Base-by-base conservation (phyloP, 1,140 invertebrate genomes). In the Drosophila guanche region DNA sequence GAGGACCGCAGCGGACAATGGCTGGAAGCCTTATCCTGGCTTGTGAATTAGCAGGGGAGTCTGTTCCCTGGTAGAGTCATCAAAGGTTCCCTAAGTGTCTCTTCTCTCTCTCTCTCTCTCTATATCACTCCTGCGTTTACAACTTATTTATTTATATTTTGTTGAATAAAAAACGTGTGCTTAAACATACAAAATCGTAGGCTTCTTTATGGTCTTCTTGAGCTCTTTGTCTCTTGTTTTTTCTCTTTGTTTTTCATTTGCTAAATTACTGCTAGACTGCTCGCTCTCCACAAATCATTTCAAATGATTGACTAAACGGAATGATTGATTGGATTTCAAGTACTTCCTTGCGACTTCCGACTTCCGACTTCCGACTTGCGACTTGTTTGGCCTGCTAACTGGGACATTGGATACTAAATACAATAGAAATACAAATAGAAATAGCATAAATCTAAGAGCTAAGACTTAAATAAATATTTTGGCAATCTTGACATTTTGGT, bases 121-220 rank as follows among this genome's bases (percentile, higher is more conserved):
- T 10, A n/a, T n/a, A n/a, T n/a, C n/a, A n/a, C 29, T 12, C 68
- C 42, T 74, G 60, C 56, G 81, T 81, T 85, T 86, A 85, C 81
- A 86, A 85, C 80, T 85, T 86, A 85, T 85, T 85, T 85, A 85
- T 85, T 76, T 51, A 25, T 55, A 61, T 47, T 72, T 55, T 59
- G 27, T 72, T 41, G 67, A 60, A 56, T 61, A 57, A 75, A 58
- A 84, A 73, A 52, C 50, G 23, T 47, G 14, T 29, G 27, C 80
- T 76, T 86, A 85, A 68, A 76, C 25, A 55, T 76, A 84, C 80
- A 86, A 84, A 85, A 86, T 84, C 81, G 81, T 80, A 84, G 71
- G 48, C 57, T 59, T 74, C 66, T 65, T 83, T 59, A 67, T 45
- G 78, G 68, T 45, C 57, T 57, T 68, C 25, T 52, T 53, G 25